These are phyloP conservation scores for Pterostichus madidus DNA, from an alignment of 2,888 invertebrate species.

Conservation along the genomic window DNA sequence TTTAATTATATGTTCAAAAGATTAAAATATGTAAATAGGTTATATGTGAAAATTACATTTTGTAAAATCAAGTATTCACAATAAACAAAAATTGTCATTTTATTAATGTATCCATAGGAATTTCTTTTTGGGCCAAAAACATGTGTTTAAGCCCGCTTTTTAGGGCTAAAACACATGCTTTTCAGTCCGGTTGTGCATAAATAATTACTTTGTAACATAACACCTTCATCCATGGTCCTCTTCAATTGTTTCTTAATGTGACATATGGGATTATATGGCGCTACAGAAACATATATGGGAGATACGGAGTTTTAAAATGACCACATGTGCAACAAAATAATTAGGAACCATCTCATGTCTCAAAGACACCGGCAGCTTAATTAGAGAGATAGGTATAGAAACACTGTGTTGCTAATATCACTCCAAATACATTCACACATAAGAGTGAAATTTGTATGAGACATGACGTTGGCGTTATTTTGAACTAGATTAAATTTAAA, in stretches of 20 bases:
- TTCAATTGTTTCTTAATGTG: constrained; percentile 15
- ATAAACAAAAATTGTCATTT: too few relatives aligned
- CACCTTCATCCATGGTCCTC: too few relatives aligned
- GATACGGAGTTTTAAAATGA: constrained; percentile 39
- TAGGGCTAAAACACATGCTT: too few relatives aligned
- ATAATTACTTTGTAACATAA: neutral
- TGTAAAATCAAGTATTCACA: too few relatives aligned
- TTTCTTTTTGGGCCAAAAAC: too few relatives aligned
- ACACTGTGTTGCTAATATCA: constrained; percentile 21
- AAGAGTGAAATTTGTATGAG: constrained; percentile 14
- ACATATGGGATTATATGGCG: constrained; percentile 27
- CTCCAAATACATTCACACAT: neutral
- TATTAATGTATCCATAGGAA: too few relatives aligned
- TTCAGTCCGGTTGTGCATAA: too few relatives aligned
- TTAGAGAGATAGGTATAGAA: constrained; percentile 52
- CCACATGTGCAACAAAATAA: constrained; percentile 63
- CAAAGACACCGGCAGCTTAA: constrained; percentile 63
- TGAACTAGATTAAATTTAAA: constrained; percentile 54
- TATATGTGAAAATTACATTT: too few relatives aligned
- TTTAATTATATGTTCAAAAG: too few relatives aligned
- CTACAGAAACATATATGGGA: constrained; percentile 43
- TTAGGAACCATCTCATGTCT: constrained; percentile 57
- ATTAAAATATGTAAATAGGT: too few relatives aligned
- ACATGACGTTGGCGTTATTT: neutral
- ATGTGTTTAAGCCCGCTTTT: too few relatives aligned